phyloP scores from a whole-genome alignment of 2,797 vertebrate genomes.

The Tadarida brasiliensis region DNA sequence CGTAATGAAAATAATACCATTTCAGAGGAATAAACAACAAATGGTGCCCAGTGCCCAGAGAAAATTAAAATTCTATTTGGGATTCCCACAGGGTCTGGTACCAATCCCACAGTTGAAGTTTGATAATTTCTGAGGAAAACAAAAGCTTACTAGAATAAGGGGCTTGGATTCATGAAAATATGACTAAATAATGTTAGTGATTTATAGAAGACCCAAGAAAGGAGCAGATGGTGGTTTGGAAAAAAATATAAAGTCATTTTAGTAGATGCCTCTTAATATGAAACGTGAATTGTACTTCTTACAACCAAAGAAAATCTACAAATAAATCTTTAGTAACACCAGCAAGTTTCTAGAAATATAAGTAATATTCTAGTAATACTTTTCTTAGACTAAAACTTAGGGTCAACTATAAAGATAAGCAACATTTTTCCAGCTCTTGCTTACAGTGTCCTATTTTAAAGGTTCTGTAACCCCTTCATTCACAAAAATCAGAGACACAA shows the following conservation, averaged over 20 bases:
- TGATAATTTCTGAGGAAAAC: slow-evolving; percentile 80
- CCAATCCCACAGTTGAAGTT: slow-evolving; percentile 73
- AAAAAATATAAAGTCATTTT: slow-evolving; percentile 59
- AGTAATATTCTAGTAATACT: background rate
- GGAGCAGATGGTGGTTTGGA: slow-evolving; percentile 48
- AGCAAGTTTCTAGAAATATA: slow-evolving; percentile 61
- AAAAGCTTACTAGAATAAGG: slow-evolving; percentile 76
- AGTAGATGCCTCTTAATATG: slow-evolving; percentile 48
- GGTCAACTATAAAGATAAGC: background rate
- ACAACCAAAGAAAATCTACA: slow-evolving; percentile 53
- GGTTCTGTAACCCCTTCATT: background rate
- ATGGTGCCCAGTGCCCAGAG: slow-evolving; percentile 75
- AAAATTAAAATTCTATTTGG: slow-evolving; percentile 86
- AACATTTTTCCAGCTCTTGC: slow-evolving; percentile 40
- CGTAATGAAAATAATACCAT: slow-evolving; percentile 81
- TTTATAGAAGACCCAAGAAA: slow-evolving; percentile 63
- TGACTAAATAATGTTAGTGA: slow-evolving; percentile 71
- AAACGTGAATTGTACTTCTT: slow-evolving; percentile 63
- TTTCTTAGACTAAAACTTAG: slow-evolving; percentile 55
- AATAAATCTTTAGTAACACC: slow-evolving; percentile 27
- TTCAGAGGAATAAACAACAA: slow-evolving; percentile 82
- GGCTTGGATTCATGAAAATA: slow-evolving; percentile 70
- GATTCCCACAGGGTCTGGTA: slow-evolving; percentile 72
- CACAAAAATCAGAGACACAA: slow-evolving; percentile 34
- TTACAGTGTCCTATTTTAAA: slow-evolving; percentile 40